phyloP scores from a whole-genome alignment of 1,140 invertebrate genomes.

The Drosophila malerkotliana region DNA sequence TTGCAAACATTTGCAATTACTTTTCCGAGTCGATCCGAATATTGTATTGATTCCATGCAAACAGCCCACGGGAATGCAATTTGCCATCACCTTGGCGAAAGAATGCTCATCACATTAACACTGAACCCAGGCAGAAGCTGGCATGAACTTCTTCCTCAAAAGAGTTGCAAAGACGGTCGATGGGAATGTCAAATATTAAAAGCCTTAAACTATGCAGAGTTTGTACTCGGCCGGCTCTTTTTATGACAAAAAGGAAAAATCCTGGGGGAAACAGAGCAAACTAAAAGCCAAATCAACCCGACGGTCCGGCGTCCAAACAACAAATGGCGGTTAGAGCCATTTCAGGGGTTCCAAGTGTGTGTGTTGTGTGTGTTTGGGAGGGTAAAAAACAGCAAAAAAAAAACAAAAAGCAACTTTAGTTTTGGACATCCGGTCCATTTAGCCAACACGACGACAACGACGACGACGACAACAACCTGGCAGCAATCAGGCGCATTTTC shows the following conservation, averaged over 20 bases:
- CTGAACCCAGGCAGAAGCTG: slow-evolving; percentile 43
- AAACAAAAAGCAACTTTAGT: slow-evolving; percentile 71
- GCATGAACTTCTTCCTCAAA: background rate
- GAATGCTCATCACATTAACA: slow-evolving; percentile 44
- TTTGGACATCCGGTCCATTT: slow-evolving; percentile 81
- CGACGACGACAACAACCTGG: slow-evolving; percentile 60
- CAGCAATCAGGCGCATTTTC: slow-evolving; percentile 75
- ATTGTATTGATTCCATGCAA: slow-evolving; percentile 61
- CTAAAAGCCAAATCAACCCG: slow-evolving; percentile 51
- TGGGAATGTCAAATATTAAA: slow-evolving; percentile 66
- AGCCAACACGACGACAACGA: slow-evolving; percentile 66
- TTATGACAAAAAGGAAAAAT: slow-evolving; percentile 49
- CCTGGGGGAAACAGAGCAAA: slow-evolving; percentile 44
- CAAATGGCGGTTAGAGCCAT: slow-evolving; percentile 66
- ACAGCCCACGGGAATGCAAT: slow-evolving; percentile 53
- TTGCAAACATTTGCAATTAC: slow-evolving; percentile 59
- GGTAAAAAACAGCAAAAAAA: slow-evolving; percentile 9
- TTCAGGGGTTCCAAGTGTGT: slow-evolving; percentile 3
- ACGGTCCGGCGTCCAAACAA: slow-evolving; percentile 70
- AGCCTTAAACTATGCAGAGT: slow-evolving; percentile 69
- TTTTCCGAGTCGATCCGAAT: slow-evolving; percentile 42
- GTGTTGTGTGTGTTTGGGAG: background rate
- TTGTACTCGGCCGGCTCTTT: slow-evolving; percentile 4
- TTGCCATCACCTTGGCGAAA: slow-evolving; percentile 34
- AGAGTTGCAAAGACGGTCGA: slow-evolving; percentile 35